Conservation (phyloP, 2,888 invertebrate genomes). For the Lithophane leautieri region DNA sequence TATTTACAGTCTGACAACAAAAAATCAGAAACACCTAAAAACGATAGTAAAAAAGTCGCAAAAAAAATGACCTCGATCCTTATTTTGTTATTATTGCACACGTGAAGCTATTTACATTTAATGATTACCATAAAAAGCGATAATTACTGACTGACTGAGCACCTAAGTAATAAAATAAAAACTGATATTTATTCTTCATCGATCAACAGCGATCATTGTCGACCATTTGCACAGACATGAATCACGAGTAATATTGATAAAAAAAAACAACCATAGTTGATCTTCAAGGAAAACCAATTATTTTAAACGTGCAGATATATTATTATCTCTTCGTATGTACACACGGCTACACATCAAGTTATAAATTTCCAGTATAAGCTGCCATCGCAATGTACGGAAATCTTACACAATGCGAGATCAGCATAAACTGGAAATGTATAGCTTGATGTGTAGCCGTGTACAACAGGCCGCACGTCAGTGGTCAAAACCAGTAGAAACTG, state of each 20-base stretch:
- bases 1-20: neutral
- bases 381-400: no score
- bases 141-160: neutral
- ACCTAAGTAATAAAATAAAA: slow-evolving; percentile 24
- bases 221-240: slow-evolving; percentile 1
- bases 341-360: no score
- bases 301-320: neutral
- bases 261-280: slow-evolving; percentile 24
- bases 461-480: no score
- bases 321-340: neutral
- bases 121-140: slow-evolving; percentile 19
- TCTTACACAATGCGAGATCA: no score
- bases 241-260: slow-evolving; percentile 19
- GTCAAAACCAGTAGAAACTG: neutral
- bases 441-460: no score
- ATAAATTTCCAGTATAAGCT: no score
- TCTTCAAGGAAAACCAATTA: slow-evolving; percentile 23
- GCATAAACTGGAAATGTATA: no score
- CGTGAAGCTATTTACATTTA: neutral
- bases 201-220: slow-evolving; percentile 22
- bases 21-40: slow-evolving; percentile 12
- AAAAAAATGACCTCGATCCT: no score
- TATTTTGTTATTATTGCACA: no score
- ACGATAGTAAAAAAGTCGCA: no score
- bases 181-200: slow-evolving; percentile 25